Conservation (phyloP, 2,797 vertebrate species). For the Pangasius macronema region DNA sequence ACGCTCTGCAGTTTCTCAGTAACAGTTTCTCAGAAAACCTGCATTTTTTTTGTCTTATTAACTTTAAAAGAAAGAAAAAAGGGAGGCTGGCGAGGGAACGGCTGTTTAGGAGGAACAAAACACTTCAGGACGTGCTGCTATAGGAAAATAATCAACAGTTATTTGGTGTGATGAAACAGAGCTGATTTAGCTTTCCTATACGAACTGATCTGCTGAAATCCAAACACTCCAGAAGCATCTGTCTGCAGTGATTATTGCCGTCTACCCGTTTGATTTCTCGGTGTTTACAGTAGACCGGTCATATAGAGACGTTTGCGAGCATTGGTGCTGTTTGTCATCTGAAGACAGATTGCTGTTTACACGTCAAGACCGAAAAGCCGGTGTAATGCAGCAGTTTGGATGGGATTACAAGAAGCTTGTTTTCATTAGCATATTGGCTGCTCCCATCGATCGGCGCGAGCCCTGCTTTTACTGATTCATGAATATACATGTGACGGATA, state of each 20-base stretch:
- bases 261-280: constrained; percentile 13
- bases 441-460: constrained; percentile 49
- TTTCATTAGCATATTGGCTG: constrained; percentile 50
- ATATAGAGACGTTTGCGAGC: constrained; percentile 23
- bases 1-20: neutral
- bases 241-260: constrained; percentile 1
- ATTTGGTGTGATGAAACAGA: neutral
- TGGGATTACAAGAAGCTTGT: constrained; percentile 53
- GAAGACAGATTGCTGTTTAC: constrained; percentile 44
- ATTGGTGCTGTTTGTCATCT: constrained; percentile 41
- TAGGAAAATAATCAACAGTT: neutral
- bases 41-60: neutral
- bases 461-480: constrained; percentile 43
- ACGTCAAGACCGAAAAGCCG: constrained; percentile 28
- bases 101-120: neutral
- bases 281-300: constrained; percentile 25
- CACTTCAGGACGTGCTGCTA: neutral
- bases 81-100: neutral
- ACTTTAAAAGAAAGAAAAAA: neutral
- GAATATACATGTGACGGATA: constrained; percentile 48
- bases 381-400: constrained; percentile 46
- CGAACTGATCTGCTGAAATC: neutral
- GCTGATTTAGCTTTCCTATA: neutral
- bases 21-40: neutral
- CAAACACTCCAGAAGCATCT: neutral